Percentiles rank a stretch among this genome's conserved stretches.
phyloP scores from a whole-genome alignment of 1,140 invertebrate genomes.

The Trissolcus basalis region DNA sequence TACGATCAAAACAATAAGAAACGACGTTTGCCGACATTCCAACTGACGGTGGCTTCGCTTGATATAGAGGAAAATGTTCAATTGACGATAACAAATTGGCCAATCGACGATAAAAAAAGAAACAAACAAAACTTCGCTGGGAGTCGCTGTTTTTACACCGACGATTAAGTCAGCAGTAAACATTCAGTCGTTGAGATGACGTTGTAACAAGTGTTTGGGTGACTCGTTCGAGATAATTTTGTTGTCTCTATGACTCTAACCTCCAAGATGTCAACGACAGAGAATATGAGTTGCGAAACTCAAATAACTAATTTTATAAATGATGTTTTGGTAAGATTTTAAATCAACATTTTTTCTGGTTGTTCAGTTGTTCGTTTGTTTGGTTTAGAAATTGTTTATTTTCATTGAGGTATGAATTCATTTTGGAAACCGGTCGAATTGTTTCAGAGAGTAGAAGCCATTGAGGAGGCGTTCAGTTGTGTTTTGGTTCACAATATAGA shows the following conservation, averaged over 20 bases:
- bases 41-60: too few relatives aligned
- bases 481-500: conserved; percentile 85
- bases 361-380: neutral
- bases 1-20: too few relatives aligned
- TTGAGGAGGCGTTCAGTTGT: conserved; percentile 91
- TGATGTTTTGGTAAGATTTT: conserved; percentile 80
- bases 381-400: too few relatives aligned
- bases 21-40: too few relatives aligned
- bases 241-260: conserved; percentile 5
- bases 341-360: conserved; percentile 5
- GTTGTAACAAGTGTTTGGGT: too few relatives aligned
- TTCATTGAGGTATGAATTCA: neutral
- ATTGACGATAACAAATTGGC: too few relatives aligned
- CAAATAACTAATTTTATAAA: conserved; percentile 81
- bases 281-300: conserved; percentile 70
- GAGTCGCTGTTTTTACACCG: too few relatives aligned
- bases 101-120: too few relatives aligned
- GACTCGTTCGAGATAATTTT: neutral
- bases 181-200: too few relatives aligned
- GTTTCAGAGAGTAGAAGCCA: conserved; percentile 83
- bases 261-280: conserved; percentile 32
- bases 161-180: too few relatives aligned
- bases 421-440: neutral
- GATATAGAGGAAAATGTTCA: too few relatives aligned
- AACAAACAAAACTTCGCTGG: too few relatives aligned